A percentile compares a stretch with the other conserved stretches of the same genome.
Evolutionary conservation across 2,113 vertebrate genomes (phyloP).

Genomic region (Haemorhous mexicanus): DNA sequence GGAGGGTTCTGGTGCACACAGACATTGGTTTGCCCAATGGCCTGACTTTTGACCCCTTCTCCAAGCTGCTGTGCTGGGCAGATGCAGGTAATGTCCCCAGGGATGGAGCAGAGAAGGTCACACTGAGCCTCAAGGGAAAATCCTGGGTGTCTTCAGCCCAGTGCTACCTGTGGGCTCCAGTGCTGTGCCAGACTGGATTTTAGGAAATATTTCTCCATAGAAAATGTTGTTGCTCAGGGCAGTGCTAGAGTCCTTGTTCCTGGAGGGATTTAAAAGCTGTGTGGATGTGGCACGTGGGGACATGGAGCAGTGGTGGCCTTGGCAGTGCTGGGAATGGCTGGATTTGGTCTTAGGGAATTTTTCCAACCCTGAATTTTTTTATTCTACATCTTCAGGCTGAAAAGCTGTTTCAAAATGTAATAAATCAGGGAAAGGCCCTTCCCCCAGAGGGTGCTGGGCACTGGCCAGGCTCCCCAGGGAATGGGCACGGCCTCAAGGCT

Average conservation of each 20-base stretch:
- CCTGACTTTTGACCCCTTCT: slow-evolving; percentile 84
- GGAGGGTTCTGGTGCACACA: slow-evolving; percentile 86
- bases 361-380: background rate
- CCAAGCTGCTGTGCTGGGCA: slow-evolving; percentile 91
- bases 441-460: background rate
- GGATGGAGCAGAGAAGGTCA: rapidly evolving
- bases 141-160: background rate
- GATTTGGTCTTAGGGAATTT: background rate
- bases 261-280: background rate
- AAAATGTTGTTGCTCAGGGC: background rate
- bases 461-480: background rate
- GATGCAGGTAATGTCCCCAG: slow-evolving; percentile 83
- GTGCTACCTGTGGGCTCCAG: background rate
- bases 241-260: background rate
- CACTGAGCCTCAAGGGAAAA: rapidly evolving
- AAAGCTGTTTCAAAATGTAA: background rate
- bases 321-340: background rate
- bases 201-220: background rate
- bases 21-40: slow-evolving; percentile 92
- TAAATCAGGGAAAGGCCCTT: background rate
- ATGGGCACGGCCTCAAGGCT: rapidly evolving
- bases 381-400: background rate
- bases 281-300: background rate
- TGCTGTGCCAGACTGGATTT: background rate
- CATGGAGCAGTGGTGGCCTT: background rate